These are phyloP conservation scores for Parelbella ahira DNA, from an alignment of 2,888 invertebrate genomes.

Conservation along the genomic window DNA sequence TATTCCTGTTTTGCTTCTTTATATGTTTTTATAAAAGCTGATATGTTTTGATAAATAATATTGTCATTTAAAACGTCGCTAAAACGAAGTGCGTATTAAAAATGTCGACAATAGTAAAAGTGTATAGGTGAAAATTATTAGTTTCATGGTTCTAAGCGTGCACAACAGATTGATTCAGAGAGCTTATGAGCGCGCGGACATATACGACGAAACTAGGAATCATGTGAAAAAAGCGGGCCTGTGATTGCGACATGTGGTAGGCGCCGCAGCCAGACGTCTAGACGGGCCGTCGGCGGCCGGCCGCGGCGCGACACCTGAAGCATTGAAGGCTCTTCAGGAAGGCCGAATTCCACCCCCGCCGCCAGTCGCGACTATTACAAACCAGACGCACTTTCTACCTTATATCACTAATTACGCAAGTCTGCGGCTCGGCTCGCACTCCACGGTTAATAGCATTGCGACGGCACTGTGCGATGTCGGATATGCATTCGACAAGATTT, in stretches of 20 bases:
- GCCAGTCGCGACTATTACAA: constrained; percentile 19
- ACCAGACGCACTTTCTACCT: constrained; percentile 25
- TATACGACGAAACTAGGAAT: constrained; percentile 4
- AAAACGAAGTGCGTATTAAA: too few species aligned
- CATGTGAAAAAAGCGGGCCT: constrained; percentile 27
- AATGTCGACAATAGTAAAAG: too few species aligned
- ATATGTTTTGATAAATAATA: too few species aligned
- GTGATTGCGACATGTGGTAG: constrained; percentile 40
- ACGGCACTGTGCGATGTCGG: constrained; percentile 16
- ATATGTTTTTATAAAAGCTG: too few species aligned
- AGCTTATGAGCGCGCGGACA: not conserved
- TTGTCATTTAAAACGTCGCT: too few species aligned
- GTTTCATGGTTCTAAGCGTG: too few species aligned
- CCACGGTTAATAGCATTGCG: constrained; percentile 22
- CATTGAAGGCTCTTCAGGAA: constrained; percentile 43
- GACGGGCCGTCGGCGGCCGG: constrained; percentile 43
- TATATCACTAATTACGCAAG: constrained; percentile 26
- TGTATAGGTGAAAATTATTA: too few species aligned
- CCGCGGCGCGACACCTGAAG: constrained; percentile 46
- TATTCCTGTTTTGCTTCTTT: too few species aligned
- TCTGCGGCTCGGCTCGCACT: constrained; percentile 15
- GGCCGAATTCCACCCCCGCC: constrained; percentile 18
- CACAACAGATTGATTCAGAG: not conserved
- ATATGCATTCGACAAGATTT: constrained; percentile 17
- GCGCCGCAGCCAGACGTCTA: constrained; percentile 64